Base-by-base conservation (phyloP, 2,113 vertebrate genomes). In the Eonycteris spelaea region DNA sequence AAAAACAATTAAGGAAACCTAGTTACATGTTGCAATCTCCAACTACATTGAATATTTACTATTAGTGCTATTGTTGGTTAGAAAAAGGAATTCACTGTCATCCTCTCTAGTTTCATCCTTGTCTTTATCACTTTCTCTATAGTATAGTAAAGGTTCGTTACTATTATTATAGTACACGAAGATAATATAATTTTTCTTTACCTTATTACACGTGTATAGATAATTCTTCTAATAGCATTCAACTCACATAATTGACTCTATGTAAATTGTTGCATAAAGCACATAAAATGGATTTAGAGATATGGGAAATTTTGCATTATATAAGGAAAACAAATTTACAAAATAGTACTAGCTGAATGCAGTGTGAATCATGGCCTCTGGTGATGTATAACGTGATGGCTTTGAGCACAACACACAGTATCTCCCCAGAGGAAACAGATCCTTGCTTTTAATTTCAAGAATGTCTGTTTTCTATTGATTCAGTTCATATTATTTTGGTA, bases 281-380 rank as follows among this genome's bases (percentile, higher is more conserved):
- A 26, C 21, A 61, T 86, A 86, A 83, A 86, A 85, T 86, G 63
- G 24, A 96, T 77, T 94, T 85, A 91, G 71, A 86, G 26, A 86
- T 43, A 26, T 84, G 30, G 48, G 55, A 55, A 68, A 61, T 38
- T 24, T 51, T 59, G 15, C 57, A 79, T 95, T 73, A 80, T 57
- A 3, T 82, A 80, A 95, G 65, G 65, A 94, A 90, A 92, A 87
- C 21, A 71, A 80, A 94, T 61, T 68, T 67, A 78, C 53, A 68
- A 82, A 94, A 73, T 48, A 95, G 13, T 14, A 19, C 11, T 87
- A 38, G 18, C 67, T 4, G 14, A 93, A 65, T 38, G 26, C 13
- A 63, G 9, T 43, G 30, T 77, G 28, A 86, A 43, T 68, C 26
- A 28, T 11, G 15, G 59, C 61, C 30, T 89, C 21, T 38, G 28